Evolutionary conservation across 2,797 vertebrate genomes (phyloP), one percentile per base, ranked within the genome.

Genomic region (Mormyrus hasselquistii): DNA sequence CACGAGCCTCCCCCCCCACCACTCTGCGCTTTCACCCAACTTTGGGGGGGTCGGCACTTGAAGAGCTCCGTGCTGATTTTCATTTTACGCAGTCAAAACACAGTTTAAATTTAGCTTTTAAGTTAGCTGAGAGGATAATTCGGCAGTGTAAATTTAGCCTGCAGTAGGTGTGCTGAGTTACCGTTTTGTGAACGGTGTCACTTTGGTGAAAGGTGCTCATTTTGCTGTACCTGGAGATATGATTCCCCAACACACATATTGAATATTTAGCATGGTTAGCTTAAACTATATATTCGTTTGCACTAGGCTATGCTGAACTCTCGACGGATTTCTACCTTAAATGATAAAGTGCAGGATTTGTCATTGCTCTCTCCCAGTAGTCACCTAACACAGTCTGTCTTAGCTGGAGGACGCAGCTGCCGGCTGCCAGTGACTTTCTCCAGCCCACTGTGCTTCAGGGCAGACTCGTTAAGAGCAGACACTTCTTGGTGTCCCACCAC

Each of bases 381-480:
- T 47, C 86, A 87, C 38, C 34, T 55, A 44, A 49, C 38, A 38
- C 14, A 14, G 29, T 62, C 34, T 19, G 3, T 62, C 7, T 62
- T 57, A 59, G 57, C 86, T 41, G 3, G 86, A 87, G 86, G 86
- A 65, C 55, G 9, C 86, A 62, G 41, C 55, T 87, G 55, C 55
- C 22, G 50, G 52, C 34, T 88, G 76, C 53, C 50, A 84, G 34
- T 38, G 52, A 49, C 29, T 50, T 59, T 34, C 25, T 57, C 25
- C 50, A 55, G 82, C 19, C 82, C 88, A 90, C 52, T 10, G 50
- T 53, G 59, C 83, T 57, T 59, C 87, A 29, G 79, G 87, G 88
- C 88, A 90, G 89, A 65, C 9, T 44, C 2, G 34, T 86, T 91
- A 69, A 10, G 65, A 65, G 84, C 88, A 22, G 14, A 50, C 55